A percentile compares a stretch with the other conserved stretches of the same genome.
Conservation (phyloP, 1,140 invertebrate species). For the Brachystomella parvula region DNA sequence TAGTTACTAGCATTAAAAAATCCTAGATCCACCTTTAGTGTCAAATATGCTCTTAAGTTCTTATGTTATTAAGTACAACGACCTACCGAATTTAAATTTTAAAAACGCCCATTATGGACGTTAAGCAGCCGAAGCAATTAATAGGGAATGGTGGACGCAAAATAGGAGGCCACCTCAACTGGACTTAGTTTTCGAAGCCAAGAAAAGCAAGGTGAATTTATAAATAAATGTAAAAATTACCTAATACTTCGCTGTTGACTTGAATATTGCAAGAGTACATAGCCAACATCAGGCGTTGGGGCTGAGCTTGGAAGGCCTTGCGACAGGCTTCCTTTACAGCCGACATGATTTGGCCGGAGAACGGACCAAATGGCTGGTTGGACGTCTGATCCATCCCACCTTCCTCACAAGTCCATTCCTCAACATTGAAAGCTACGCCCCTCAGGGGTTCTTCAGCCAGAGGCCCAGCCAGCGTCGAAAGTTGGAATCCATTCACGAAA, state of each 20-base stretch:
- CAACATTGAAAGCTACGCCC: conserved; percentile 82
- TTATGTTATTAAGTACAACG: too few relatives aligned
- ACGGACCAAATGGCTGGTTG: conserved; percentile 44
- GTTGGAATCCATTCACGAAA: conserved; percentile 89
- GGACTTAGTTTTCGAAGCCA: too few relatives aligned
- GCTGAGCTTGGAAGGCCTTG: conserved; percentile 77
- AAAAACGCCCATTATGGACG: too few relatives aligned
- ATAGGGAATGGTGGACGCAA: too few relatives aligned
- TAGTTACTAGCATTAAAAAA: too few relatives aligned
- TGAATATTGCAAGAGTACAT: conserved; percentile 94
- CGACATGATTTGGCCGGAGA: conserved; percentile 83
- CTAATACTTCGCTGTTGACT: conserved; percentile 85
- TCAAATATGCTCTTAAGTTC: too few relatives aligned
- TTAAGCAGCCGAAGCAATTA: too few relatives aligned
- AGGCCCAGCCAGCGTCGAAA: conserved; percentile 79
- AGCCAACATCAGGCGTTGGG: conserved; percentile 84
- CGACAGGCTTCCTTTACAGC: conserved; percentile 80
- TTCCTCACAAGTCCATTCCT: conserved; percentile 61
- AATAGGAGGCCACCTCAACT: too few relatives aligned
- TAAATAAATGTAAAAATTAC: conserved; percentile 48
- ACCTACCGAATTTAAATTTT: too few relatives aligned
- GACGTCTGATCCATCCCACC: conserved; percentile 12
- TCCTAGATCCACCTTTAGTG: too few relatives aligned
- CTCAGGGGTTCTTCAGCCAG: conserved; percentile 93
- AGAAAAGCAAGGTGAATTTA: conserved; percentile 8